Evolutionary conservation across 2,888 invertebrate genomes (phyloP).

Genomic region (Drosophila infuscata): DNA sequence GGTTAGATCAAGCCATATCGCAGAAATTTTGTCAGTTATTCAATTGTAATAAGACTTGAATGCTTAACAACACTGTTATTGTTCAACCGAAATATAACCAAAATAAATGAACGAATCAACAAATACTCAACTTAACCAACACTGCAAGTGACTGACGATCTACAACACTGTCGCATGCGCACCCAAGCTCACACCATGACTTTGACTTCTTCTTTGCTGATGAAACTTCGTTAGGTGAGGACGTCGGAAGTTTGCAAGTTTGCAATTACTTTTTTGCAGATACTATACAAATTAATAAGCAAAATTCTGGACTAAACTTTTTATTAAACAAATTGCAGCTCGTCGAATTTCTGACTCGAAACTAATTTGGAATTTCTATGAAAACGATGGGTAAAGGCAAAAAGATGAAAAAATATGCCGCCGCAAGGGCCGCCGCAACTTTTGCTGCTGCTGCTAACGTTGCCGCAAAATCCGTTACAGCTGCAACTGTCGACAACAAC

Average conservation of each 20-base stretch:
- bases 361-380: slow-evolving; percentile 5
- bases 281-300: slow-evolving; percentile 8
- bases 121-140: neutral
- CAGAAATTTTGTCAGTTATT: neutral
- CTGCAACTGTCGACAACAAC: neutral
- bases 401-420: slow-evolving; percentile 40
- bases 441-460: neutral
- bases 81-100: neutral
- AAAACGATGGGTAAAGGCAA: slow-evolving; percentile 51
- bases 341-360: slow-evolving; percentile 14
- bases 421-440: slow-evolving; percentile 5
- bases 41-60: neutral
- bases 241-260: slow-evolving; percentile 7
- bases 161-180: slow-evolving; percentile 10
- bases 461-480: neutral
- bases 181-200: slow-evolving; percentile 27
- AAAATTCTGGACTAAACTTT: slow-evolving; percentile 12
- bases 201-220: neutral
- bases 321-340: slow-evolving; percentile 30
- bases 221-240: neutral
- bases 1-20: neutral
- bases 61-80: neutral
- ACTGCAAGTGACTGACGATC: neutral
- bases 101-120: neutral
- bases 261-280: neutral